Conservation (phyloP, 2,888 invertebrate species). For the Stenodera caucasica region DNA sequence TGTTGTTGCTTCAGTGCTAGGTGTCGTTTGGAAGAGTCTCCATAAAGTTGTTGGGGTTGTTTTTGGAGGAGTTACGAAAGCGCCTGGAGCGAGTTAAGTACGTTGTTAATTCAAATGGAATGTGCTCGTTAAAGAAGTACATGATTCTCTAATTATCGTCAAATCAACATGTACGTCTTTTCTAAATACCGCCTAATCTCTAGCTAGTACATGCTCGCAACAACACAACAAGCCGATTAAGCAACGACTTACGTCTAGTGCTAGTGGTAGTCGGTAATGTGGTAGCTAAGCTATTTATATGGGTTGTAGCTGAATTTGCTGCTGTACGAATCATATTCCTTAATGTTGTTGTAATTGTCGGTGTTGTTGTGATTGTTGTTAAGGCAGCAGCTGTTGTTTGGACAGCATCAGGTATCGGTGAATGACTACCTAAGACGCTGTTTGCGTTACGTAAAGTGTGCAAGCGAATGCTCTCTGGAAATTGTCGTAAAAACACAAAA, state of each 20-base stretch:
- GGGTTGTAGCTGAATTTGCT: constrained; percentile 41
- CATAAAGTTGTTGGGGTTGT: constrained; percentile 39
- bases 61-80: constrained; percentile 50
- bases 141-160: no score
- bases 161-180: no score
- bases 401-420: constrained; percentile 60
- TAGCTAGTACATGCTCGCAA: not conserved
- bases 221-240: not conserved
- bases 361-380: constrained; percentile 47
- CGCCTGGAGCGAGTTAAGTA: constrained; percentile 35
- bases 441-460: constrained; percentile 77
- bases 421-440: constrained; percentile 65
- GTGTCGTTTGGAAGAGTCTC: constrained; percentile 38
- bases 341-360: constrained; percentile 48
- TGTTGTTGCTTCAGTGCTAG: constrained; percentile 40
- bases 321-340: constrained; percentile 55
- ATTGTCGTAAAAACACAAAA: constrained; percentile 1
- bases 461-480: constrained; percentile 66
- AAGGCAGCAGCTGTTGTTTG: constrained; percentile 59
- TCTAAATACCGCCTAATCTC: no score
- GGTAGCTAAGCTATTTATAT: constrained; percentile 52
- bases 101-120: not conserved
- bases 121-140: no score
- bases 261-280: constrained; percentile 57
- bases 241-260: constrained; percentile 57